These are phyloP conservation scores for Smittia sp. DNA, from an alignment of 2,888 invertebrate genomes.

Conservation along the genomic window DNA sequence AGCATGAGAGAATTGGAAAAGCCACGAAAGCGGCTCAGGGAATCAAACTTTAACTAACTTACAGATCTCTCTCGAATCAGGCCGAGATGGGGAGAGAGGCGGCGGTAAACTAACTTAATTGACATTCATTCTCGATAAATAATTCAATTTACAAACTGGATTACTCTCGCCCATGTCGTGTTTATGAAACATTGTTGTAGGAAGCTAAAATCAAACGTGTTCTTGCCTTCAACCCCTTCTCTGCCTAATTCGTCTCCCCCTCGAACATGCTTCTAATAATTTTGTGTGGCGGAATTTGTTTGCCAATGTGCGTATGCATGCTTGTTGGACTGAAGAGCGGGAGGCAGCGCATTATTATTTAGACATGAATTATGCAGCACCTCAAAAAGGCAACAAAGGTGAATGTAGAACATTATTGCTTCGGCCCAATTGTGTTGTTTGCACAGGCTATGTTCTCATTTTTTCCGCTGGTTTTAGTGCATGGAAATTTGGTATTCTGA, in stretches of 20 bases:
- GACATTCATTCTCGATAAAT: slow-evolving; percentile 37
- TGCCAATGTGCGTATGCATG: neutral
- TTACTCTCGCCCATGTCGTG: slow-evolving; percentile 15
- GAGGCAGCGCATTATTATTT: slow-evolving; percentile 13
- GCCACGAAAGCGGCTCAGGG: neutral
- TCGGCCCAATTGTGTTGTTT: neutral
- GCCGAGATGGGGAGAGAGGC: neutral
- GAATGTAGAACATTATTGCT: slow-evolving; percentile 23
- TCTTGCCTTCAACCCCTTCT: neutral
- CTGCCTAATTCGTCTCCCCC: neutral
- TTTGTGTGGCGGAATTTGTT: slow-evolving; percentile 15
- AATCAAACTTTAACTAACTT: slow-evolving; percentile 18
- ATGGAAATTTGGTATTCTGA: slow-evolving; percentile 15
- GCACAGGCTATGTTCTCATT: neutral
- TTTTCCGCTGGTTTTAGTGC: neutral
- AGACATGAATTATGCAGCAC: slow-evolving; percentile 23
- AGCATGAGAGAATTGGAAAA: neutral
- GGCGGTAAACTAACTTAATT: slow-evolving; percentile 30
- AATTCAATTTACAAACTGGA: slow-evolving; percentile 33
- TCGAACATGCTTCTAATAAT: neutral
- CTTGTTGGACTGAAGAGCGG: neutral
- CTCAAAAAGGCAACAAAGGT: slow-evolving; percentile 21
- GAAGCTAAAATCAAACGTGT: neutral
- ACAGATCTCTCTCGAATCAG: neutral
- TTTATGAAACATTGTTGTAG: slow-evolving; percentile 10